Percentiles rank a stretch among this genome's conserved stretches.
Conservation (phyloP, 1,140 invertebrate genomes). For the Prorops nasuta region DNA sequence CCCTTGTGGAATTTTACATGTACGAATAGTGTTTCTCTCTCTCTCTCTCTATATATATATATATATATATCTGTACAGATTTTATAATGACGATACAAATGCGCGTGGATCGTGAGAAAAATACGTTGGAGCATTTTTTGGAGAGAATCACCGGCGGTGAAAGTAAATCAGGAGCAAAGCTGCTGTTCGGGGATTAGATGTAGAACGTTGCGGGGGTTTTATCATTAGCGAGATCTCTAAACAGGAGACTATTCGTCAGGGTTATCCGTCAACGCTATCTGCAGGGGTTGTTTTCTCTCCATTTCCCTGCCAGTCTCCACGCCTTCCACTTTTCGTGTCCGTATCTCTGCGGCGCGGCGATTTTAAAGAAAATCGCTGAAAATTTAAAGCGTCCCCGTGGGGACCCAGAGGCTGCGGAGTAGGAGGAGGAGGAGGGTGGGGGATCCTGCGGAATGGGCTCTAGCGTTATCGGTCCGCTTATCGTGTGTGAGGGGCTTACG, state of each 20-base stretch:
- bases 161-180: no score
- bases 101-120: no score
- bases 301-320: background rate
- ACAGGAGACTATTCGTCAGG: conserved; percentile 20
- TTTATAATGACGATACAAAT: no score
- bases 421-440: background rate
- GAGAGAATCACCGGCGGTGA: no score
- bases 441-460: conserved; percentile 20
- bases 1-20: no score
- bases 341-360: conserved; percentile 19
- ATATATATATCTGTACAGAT: no score
- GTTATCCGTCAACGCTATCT: conserved; percentile 52
- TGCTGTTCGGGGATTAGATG: no score
- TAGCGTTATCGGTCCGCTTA: conserved; percentile 53
- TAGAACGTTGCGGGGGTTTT: no score
- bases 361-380: conserved; percentile 55
- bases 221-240: conserved; percentile 32
- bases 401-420: background rate
- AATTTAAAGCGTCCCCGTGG: conserved; percentile 47
- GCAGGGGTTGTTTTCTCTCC: conserved; percentile 6
- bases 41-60: no score
- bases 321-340: conserved; percentile 5
- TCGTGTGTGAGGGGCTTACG: conserved; percentile 51
- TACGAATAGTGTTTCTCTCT: no score
- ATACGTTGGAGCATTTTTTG: no score